phyloP scores from a whole-genome alignment of 2,797 vertebrate species.

The Scyliorhinus canicula region DNA sequence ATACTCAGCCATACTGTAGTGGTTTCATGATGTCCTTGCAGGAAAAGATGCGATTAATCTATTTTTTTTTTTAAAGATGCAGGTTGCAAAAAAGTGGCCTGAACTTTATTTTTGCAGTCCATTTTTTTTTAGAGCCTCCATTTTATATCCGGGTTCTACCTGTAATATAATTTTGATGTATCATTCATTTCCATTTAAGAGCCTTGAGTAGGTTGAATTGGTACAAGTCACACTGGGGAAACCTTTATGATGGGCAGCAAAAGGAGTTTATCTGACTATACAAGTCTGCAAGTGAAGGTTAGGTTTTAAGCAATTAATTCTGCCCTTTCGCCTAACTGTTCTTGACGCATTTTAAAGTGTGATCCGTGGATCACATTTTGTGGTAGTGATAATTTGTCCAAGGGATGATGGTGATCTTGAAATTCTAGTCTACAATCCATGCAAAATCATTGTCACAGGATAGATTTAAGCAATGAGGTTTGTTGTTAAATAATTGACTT shows the following conservation, averaged over 20 bases:
- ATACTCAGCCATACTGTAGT: not conserved
- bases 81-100: not conserved
- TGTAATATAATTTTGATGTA: not conserved
- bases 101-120: not conserved
- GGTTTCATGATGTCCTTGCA: not conserved
- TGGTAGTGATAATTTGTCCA: not conserved
- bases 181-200: not conserved
- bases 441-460: not conserved
- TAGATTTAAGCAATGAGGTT: not conserved
- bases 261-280: not conserved
- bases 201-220: not conserved
- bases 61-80: not conserved
- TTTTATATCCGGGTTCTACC: not conserved
- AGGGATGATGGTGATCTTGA: not conserved
- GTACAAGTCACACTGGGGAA: not conserved
- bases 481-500: not conserved
- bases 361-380: not conserved
- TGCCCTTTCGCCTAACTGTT: not conserved
- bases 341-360: not conserved
- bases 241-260: not conserved
- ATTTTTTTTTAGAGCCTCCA: not conserved
- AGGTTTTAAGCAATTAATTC: not conserved
- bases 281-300: too few species aligned
- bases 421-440: not conserved
- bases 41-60: not conserved